Evolutionary conservation across 2,113 vertebrate species (phyloP).

Genomic region (Athene cunicularia): DNA sequence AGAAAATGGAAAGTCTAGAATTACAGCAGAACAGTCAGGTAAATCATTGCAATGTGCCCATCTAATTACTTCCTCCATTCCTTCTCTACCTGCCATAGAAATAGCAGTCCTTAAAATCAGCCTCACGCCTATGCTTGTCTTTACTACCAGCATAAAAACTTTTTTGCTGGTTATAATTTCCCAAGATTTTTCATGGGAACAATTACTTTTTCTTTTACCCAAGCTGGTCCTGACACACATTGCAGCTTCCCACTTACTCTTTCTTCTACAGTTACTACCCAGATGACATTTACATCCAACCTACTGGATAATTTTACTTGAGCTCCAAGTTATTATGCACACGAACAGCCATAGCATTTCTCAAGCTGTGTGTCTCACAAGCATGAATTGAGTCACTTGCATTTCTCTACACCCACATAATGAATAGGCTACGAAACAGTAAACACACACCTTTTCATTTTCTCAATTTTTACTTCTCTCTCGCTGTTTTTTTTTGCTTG

Average conservation of each 20-base stretch:
- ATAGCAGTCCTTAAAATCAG: neutral
- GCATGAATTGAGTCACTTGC: conserved; percentile 54
- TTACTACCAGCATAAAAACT: neutral
- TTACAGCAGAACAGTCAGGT: neutral
- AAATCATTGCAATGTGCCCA: neutral
- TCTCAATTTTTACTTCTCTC: conserved; percentile 12
- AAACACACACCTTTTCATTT: conserved; percentile 58
- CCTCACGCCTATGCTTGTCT: neutral
- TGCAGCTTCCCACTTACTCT: neutral
- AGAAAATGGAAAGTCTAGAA: neutral
- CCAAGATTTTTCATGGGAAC: neutral
- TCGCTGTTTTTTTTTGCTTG: neutral
- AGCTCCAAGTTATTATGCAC: neutral
- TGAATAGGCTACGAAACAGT: conserved; percentile 27
- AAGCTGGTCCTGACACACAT: neutral
- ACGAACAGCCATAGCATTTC: conserved; percentile 6
- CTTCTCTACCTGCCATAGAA: neutral
- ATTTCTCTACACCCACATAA: conserved; percentile 55
- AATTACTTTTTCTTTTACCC: neutral
- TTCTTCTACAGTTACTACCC: neutral
- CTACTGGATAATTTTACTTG: conserved; percentile 20
- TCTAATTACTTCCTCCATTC: neutral
- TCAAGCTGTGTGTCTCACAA: conserved; percentile 27
- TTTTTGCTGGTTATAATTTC: neutral
- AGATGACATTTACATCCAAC: conserved; percentile 39